Base-by-base conservation (phyloP, 2,797 vertebrate species). In the Dipus sagitta region DNA sequence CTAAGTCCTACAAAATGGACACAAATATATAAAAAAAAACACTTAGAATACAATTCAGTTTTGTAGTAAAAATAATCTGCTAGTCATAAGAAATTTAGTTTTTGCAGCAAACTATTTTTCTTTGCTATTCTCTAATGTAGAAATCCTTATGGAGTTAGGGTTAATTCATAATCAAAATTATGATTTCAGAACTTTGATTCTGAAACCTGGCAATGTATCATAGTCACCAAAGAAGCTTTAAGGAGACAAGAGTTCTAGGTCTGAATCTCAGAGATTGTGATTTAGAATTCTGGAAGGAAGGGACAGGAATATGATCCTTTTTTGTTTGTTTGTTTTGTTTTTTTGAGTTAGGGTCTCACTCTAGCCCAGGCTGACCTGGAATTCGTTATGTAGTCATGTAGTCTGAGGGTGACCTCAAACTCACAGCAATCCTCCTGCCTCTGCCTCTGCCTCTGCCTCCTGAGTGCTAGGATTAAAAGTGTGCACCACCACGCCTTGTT, bases 41-140 rank as follows among this genome's bases (percentile, higher is more conserved):
- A 77, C n/a, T 95, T 94, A 88, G 92, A 67, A 76, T 91, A 54
- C 12, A 90, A 71, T 14, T 13, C 54, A 70, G 64, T 62, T 79
- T 71, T 88, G 21, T 75, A 86, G 42, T 94, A 83, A 85, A 82
- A 68, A 72, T 76, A 74, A 87, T 21, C 65, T 60, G 5, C 12
- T 71, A 76, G 30, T 65, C 75, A 78, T 1, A 85, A 82, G 30
- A 82, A 82, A 91, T 94, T 32, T 88, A 76, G 60, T 88, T 88
- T 78, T 70, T 70, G 15, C 26, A 88, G 78, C 67, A 78, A 85
- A 91, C 94, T 60, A n/a, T 58, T 76, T 83, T 78, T 28, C 84
- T 87, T 81, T 90, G 70, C 75, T 95, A 23, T 90, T 32, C 21
- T 47, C 26, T 65, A 80, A 72, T 84, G 71, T 1, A 85, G 81